A percentile compares a stretch with the other conserved stretches of the same genome.
Evolutionary conservation across 2,113 vertebrate species (phyloP).

Genomic region (Lophotis ruficrista): DNA sequence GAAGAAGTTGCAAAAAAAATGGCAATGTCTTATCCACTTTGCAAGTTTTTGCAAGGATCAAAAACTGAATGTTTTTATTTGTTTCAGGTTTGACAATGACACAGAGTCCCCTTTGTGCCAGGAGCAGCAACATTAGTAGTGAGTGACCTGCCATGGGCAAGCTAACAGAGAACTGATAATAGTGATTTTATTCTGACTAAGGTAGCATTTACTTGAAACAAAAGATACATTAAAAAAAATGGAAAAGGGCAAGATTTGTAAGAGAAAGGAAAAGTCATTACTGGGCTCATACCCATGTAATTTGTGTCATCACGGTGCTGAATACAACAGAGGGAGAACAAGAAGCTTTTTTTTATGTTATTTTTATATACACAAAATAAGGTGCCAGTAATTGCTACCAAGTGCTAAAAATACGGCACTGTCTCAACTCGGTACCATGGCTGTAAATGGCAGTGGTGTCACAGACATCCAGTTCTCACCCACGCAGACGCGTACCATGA

Average conservation of each 20-base stretch:
- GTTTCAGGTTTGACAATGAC: neutral
- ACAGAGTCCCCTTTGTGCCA: neutral
- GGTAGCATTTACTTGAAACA: neutral
- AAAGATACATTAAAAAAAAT: neutral
- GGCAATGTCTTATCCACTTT: accelerated
- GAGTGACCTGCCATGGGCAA: neutral
- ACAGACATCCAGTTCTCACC: neutral
- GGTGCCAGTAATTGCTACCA: neutral
- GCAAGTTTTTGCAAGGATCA: neutral
- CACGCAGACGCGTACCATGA: neutral
- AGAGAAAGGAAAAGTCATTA: neutral
- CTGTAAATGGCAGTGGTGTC: neutral
- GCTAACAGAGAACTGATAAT: neutral
- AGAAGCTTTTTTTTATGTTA: neutral
- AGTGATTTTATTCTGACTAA: neutral
- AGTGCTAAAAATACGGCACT: neutral
- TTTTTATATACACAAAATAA: neutral
- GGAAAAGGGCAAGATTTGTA: neutral
- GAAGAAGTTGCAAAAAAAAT: neutral
- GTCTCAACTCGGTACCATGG: too few species aligned
- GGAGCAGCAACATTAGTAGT: neutral
- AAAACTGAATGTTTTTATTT: neutral
- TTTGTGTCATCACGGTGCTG: neutral
- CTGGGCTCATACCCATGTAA: neutral
- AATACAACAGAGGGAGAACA: neutral